A percentile compares a stretch with the other conserved stretches of the same genome.
Conservation (phyloP, 2,797 vertebrate genomes). For the Dicrostonyx torquatus region DNA sequence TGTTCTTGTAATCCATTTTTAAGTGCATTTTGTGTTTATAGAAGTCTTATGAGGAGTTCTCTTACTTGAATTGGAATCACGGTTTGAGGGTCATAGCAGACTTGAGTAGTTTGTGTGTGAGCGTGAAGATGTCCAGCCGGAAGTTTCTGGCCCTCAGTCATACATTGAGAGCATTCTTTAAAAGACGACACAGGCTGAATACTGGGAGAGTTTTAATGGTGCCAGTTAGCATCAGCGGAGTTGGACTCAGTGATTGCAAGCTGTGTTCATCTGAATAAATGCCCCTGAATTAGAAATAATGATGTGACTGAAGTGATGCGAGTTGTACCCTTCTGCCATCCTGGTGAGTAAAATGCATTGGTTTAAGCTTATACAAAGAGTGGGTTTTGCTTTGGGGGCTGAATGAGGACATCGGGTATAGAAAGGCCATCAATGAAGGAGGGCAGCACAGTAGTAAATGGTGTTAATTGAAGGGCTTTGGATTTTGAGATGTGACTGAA, state of each 20-base stretch:
- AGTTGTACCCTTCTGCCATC: slow-evolving; percentile 67
- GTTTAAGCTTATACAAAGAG: slow-evolving; percentile 66
- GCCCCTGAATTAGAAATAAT: slow-evolving; percentile 78
- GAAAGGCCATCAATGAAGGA: slow-evolving; percentile 43
- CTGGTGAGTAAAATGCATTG: slow-evolving; percentile 71
- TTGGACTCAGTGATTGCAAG: slow-evolving; percentile 61
- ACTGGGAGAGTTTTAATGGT: slow-evolving; percentile 76
- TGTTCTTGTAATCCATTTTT: slow-evolving; percentile 25
- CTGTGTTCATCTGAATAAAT: slow-evolving; percentile 77
- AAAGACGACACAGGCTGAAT: slow-evolving; percentile 68
- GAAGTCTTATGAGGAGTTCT: slow-evolving; percentile 51
- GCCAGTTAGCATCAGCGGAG: slow-evolving; percentile 74
- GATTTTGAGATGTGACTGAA: slow-evolving; percentile 52
- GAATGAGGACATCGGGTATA: background rate
- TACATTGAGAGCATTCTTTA: slow-evolving; percentile 64
- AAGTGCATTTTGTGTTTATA: slow-evolving; percentile 46
- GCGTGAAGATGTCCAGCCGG: slow-evolving; percentile 61
- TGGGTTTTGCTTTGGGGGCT: slow-evolving; percentile 53
- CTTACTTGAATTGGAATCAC: slow-evolving; percentile 32
- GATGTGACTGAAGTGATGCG: slow-evolving; percentile 69
- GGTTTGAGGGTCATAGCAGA: slow-evolving; percentile 46
- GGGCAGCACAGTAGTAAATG: slow-evolving; percentile 7
- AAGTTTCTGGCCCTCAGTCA: slow-evolving; percentile 68
- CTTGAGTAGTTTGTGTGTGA: slow-evolving; percentile 32
- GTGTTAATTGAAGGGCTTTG: slow-evolving; percentile 50